Base-by-base conservation (phyloP, 35 echinoderm and acorn worm genomes). In the Eucidaris tribuloides region DNA sequence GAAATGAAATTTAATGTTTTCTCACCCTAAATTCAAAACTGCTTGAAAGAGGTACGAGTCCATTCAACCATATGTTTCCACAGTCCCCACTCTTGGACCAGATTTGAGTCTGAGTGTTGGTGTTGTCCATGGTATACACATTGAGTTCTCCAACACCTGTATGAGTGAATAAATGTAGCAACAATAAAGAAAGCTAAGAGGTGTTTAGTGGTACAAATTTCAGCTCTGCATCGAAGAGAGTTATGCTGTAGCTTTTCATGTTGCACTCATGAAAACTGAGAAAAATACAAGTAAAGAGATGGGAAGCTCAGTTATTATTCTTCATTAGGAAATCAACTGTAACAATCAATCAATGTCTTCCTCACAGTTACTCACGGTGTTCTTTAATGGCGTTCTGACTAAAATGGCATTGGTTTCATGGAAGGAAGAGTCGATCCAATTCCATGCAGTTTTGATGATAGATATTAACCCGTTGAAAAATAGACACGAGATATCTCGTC, bases 61-160 rank as follows among this genome's bases (percentile, higher is more conserved):
- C 90, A 66, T 87, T 59, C 27, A 63, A 55, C 90, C 90, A 92
- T 6, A 81, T 40, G 55, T 83, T 82, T 18, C 90, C 90, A 30
- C 87, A 84, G 80, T 92, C 63, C 3, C 79, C 79, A 22, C 42
- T 82, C n/a, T 56, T 38, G 5, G 66, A 62, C 83, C 78, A 92
- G 28, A 78, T 25, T 25, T 43, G 46, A 35, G 17, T 81, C 37
- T 45, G 33, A n/a, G 71, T 41, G 42, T 45, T 43, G 13, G 79
- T 31, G 18, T 55, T 44, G 49, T 82, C 78, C 28, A 68, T 7
- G 1, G 62, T 82, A 19, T 49, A 82, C 6, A 92, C 84, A 41
- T 92, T 86, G 2, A 92, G 70, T 29, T 77, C 52, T 33, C 89
- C 89, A 58, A 92, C 71, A 59, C 22, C 78, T 84, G 72, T 33